Conservation (phyloP, 2,797 vertebrate species). For the Lepus oiostolus region DNA sequence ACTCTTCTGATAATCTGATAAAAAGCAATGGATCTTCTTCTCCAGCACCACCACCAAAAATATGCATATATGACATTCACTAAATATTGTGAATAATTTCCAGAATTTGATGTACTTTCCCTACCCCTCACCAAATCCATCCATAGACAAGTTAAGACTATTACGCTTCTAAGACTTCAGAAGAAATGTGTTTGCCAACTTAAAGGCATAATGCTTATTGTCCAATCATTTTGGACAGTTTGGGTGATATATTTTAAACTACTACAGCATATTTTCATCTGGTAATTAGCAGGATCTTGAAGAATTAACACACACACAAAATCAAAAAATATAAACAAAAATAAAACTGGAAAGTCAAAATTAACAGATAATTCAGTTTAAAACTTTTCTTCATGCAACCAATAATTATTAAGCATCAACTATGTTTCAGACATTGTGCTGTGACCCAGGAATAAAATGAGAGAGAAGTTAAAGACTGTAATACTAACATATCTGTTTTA, state of each 20-base stretch:
- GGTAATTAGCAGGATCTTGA: conserved; percentile 22
- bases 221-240: not conserved
- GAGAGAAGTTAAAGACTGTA: conserved; percentile 1
- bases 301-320: not conserved
- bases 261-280: not conserved
- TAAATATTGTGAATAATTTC: conserved; percentile 11
- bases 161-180: not conserved
- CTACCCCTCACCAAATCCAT: not conserved
- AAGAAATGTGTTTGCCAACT: not conserved
- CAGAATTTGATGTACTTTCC: not conserved
- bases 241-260: not conserved
- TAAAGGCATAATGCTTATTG: not conserved
- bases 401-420: not conserved
- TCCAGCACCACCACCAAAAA: not conserved
- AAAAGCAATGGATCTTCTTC: not conserved
- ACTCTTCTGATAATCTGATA: not conserved
- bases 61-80: not conserved
- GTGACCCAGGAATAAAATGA: not conserved
- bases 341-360: conserved; percentile 16
- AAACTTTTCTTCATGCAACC: conserved; percentile 23
- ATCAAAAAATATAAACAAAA: not conserved
- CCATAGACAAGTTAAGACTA: not conserved
- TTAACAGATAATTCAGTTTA: conserved; percentile 23
- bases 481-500: not conserved
- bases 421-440: conserved; percentile 6